Evolutionary conservation across 2,797 vertebrate species (phyloP), one percentile per base, ranked within the genome.

Genomic region (Oryzias sinensis): DNA sequence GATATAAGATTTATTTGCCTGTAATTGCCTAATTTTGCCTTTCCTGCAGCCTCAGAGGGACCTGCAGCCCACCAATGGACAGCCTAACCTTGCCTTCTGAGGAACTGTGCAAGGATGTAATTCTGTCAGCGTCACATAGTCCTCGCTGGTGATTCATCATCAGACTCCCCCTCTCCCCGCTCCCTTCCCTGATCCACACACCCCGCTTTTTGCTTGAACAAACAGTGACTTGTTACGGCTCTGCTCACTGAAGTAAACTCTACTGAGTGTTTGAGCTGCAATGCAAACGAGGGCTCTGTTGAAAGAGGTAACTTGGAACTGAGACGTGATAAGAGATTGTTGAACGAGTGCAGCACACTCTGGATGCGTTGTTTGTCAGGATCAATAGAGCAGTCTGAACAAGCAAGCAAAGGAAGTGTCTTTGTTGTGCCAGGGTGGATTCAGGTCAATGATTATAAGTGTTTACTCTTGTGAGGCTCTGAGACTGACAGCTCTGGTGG

Each of bases 21-120:
- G 76, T 89, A 91, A 92, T 90, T 90, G 82, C 78, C 86, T 86
- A 90, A 91, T 89, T 90, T 88, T 86, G 64, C 84, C 81, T 86
- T 86, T 79, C 81, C 88, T 80, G 79, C 67, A 68, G 81, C 75
- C 84, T 81, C 84, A 59, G 53, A 66, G 82, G 82, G 83, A 84
- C 74, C 76, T 29, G 43, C 70, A 76, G 76, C 81, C 83, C 82
- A 68, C 82, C 76, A 58, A 78, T 78, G 87, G 79, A 83, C 86
- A 68, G 70, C 76, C 82, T 90, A 85, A 90, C 88, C 84, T 89
- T 84, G 81, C 86, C 80, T 78, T 76, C 76, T 72, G 81, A 81
- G 77, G 86, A 83, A 87, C 76, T 87, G 84, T 85, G 86, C 83
- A 85, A 85, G 85, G 88, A 88, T 90, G 85, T 90, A 88, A 90